Conservation (phyloP, 2,797 vertebrate species). For the Parotocinclus haroldoi region DNA sequence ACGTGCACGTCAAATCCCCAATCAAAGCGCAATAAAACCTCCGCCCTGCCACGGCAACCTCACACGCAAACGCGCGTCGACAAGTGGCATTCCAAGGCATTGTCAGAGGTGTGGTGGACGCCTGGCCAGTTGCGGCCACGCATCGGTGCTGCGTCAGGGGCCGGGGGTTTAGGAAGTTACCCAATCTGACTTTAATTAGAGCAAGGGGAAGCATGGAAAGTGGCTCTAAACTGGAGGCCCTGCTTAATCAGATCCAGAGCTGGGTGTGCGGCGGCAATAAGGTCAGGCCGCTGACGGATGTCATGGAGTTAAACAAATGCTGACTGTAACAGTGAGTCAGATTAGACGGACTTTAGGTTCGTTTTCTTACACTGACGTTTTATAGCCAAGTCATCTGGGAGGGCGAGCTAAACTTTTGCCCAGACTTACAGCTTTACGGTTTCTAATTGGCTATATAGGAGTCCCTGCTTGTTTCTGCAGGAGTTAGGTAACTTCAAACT, state of each 20-base stretch:
- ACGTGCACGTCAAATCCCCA: slow-evolving; percentile 21
- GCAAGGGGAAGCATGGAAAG: slow-evolving; percentile 4
- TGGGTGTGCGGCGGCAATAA: not conserved
- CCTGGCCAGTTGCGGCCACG: not conserved
- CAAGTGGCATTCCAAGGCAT: slow-evolving; percentile 4
- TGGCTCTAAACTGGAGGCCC: slow-evolving; percentile 7
- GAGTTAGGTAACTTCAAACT: no score
- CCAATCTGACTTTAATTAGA: slow-evolving; percentile 15
- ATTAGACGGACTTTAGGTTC: not conserved
- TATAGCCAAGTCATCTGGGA: no score
- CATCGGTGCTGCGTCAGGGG: not conserved
- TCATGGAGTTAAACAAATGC: not conserved
- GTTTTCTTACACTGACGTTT: no score
- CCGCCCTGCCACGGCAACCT: slow-evolving; percentile 30
- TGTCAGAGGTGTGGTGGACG: slow-evolving; percentile 1
- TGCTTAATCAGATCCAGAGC: slow-evolving; percentile 15
- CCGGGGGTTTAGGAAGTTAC: not conserved
- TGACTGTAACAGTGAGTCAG: not conserved
- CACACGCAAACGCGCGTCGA: slow-evolving; percentile 12
- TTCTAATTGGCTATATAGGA: no score
- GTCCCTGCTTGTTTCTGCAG: no score
- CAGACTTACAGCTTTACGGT: no score
- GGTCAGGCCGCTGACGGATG: not conserved
- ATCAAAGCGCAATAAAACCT: slow-evolving; percentile 24
- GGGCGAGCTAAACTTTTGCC: no score